Percentiles rank a stretch among this genome's conserved stretches.
These are phyloP conservation scores for Acanthiza pusilla DNA, from an alignment of 2,797 vertebrate species.

Conservation along the genomic window DNA sequence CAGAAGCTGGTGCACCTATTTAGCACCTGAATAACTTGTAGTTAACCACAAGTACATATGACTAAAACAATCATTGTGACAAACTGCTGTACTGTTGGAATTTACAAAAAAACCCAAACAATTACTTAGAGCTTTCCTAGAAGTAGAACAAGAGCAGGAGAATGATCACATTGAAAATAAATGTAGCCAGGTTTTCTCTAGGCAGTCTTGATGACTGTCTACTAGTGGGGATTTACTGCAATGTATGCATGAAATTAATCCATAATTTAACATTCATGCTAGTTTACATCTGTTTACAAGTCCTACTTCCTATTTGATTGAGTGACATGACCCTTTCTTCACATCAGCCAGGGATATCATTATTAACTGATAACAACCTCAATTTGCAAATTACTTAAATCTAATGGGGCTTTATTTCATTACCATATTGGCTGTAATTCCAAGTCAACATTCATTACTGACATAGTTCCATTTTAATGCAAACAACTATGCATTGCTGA, in stretches of 20 bases:
- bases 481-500: not conserved
- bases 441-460: constrained; percentile 8
- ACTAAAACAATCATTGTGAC: not conserved
- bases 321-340: not conserved
- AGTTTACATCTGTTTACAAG: not conserved
- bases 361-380: constrained; percentile 50
- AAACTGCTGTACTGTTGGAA: not conserved
- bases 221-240: not conserved
- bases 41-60: not conserved
- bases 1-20: not conserved
- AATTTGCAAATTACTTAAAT: constrained; percentile 28
- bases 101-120: not conserved
- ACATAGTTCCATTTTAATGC: not conserved
- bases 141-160: not conserved
- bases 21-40: not conserved
- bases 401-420: constrained; percentile 31
- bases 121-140: not conserved
- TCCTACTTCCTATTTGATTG: not conserved
- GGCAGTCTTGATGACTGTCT: not conserved
- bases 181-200: not conserved
- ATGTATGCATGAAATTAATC: not conserved
- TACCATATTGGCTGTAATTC: not conserved
- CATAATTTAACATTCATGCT: not conserved
- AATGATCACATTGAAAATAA: not conserved
- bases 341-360: constrained; percentile 7